Evolutionary conservation across 2,888 invertebrate species (phyloP).

Genomic region (Hemithea aestivaria): DNA sequence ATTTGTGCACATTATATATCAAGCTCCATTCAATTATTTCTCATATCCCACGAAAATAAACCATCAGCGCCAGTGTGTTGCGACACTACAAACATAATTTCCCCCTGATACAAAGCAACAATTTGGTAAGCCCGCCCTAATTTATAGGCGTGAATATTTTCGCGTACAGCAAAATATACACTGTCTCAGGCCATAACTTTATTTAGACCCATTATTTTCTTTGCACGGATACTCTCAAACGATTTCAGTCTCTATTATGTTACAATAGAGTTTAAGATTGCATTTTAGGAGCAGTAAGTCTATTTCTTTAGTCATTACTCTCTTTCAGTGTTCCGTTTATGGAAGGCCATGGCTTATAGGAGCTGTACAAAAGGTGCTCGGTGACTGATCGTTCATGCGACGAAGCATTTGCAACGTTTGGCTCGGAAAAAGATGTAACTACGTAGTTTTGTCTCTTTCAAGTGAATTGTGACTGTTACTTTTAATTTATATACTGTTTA

Average conservation of each 20-base stretch:
- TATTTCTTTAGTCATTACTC: constrained; percentile 53
- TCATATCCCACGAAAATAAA: too few relatives aligned
- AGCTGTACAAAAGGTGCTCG: constrained; percentile 39
- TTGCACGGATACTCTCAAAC: constrained; percentile 22
- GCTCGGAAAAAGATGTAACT: too few relatives aligned
- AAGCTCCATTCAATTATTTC: too few relatives aligned
- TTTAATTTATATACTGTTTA: too few relatives aligned
- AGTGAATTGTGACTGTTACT: too few relatives aligned
- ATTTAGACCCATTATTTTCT: constrained; percentile 35
- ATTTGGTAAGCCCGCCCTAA: constrained; percentile 26
- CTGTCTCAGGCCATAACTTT: constrained; percentile 38
- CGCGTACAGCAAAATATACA: constrained; percentile 33
- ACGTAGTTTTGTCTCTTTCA: too few relatives aligned
- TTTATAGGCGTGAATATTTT: constrained; percentile 30
- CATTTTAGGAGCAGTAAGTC: constrained; percentile 34
- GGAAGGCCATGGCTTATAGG: constrained; percentile 36
- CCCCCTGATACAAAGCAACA: constrained; percentile 16
- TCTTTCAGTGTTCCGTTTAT: constrained; percentile 46
- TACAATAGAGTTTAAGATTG: constrained; percentile 28
- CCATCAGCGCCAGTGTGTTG: too few relatives aligned
- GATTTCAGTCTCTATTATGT: constrained; percentile 29
- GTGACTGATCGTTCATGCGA: constrained; percentile 45
- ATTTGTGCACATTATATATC: too few relatives aligned
- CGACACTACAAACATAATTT: constrained; percentile 8
- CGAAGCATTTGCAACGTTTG: constrained; percentile 12